Conservation (phyloP, 2,113 vertebrate genomes). For the Platichthys flesus region DNA sequence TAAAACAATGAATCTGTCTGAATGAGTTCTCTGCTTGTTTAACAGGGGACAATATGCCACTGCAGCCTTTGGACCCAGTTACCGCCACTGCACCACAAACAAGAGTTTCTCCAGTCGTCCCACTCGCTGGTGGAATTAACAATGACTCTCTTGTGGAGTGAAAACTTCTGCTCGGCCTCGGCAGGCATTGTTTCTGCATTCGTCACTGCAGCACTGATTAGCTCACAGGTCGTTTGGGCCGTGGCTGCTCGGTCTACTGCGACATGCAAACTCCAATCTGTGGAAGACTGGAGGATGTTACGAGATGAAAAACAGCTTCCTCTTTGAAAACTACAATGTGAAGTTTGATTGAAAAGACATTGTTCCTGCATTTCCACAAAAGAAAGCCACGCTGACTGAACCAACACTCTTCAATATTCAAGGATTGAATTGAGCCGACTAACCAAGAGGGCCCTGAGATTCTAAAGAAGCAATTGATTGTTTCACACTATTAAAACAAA, state of each 20-base stretch:
- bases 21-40: slow-evolving; percentile 21
- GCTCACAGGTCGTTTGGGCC: slow-evolving; percentile 56
- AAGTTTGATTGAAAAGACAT: slow-evolving; percentile 8
- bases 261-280: neutral
- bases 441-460: neutral
- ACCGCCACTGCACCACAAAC: slow-evolving; percentile 58
- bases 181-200: slow-evolving; percentile 77
- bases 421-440: neutral
- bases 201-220: slow-evolving; percentile 61
- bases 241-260: neutral
- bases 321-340: neutral
- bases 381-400: neutral
- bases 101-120: slow-evolving; percentile 60
- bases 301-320: neutral
- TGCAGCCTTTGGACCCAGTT: slow-evolving; percentile 47
- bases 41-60: slow-evolving; percentile 15
- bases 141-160: slow-evolving; percentile 76
- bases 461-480: neutral
- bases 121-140: slow-evolving; percentile 66
- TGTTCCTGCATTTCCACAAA: neutral
- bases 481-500: slow-evolving; percentile 14
- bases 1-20: neutral
- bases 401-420: too few species aligned
- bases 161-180: slow-evolving; percentile 55
- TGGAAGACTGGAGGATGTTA: slow-evolving; percentile 2